Conservation (phyloP, 2,113 vertebrate genomes). For the Onychostoma macrolepis region DNA sequence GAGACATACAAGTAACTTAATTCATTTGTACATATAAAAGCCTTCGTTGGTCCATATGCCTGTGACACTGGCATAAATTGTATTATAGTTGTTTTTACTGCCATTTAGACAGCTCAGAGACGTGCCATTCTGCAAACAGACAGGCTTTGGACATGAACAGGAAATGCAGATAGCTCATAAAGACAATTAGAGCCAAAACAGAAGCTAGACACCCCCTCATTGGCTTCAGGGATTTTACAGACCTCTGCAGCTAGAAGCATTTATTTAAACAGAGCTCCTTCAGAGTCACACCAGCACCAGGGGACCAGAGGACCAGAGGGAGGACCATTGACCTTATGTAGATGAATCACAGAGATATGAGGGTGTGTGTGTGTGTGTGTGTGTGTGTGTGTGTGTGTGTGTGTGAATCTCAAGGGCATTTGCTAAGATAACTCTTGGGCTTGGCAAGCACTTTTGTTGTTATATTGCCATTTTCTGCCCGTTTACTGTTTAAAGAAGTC, state of each 20-base stretch:
- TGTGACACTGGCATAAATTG: conserved; percentile 29
- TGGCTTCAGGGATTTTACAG: conserved; percentile 19
- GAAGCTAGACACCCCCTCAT: neutral
- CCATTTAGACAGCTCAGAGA: neutral
- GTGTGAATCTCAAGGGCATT: conserved; percentile 26
- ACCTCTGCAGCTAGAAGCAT: neutral
- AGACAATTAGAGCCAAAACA: conserved; percentile 39
- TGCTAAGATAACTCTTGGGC: neutral
- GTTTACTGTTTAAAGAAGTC: too few species aligned
- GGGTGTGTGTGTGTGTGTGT: neutral
- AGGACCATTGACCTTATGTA: conserved; percentile 33
- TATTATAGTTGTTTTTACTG: conserved; percentile 6
- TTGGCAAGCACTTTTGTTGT: neutral
- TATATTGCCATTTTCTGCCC: too few species aligned
- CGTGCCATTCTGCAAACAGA: neutral
- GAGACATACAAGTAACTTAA: conserved; percentile 3
- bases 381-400: conserved; percentile 8
- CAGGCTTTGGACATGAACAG: neutral
- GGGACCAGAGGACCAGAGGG: neutral
- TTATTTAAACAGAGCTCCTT: conserved; percentile 22
- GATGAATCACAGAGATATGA: neutral
- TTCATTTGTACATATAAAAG: conserved; percentile 12
- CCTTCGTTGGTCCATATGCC: conserved; percentile 1
- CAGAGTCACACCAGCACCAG: conserved; percentile 2
- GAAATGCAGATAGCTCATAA: conserved; percentile 21